These are phyloP conservation scores for Ceyx erithaca DNA, from an alignment of 2,797 vertebrate species.

Conservation along the genomic window DNA sequence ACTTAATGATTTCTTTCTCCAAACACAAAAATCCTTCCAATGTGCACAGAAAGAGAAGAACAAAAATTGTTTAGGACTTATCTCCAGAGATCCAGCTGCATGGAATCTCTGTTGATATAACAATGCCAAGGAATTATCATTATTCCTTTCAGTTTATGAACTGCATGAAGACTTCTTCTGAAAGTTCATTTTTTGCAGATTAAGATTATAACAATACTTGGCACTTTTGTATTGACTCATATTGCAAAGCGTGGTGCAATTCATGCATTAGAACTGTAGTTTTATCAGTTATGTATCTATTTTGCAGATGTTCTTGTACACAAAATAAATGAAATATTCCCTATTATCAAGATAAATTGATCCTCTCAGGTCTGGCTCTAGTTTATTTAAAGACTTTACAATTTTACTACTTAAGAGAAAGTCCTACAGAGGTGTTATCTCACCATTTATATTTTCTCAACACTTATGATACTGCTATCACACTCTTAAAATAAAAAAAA, in stretches of 20 bases:
- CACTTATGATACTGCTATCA: conserved; percentile 86
- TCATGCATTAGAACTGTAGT: not conserved
- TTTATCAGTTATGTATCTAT: not conserved
- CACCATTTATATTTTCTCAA: conserved; percentile 88
- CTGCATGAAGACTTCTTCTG: not conserved
- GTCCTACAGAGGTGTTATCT: conserved; percentile 86
- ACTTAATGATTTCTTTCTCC: not conserved
- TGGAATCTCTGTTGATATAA: not conserved
- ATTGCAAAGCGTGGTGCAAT: not conserved
- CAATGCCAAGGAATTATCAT: not conserved
- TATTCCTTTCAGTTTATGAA: not conserved
- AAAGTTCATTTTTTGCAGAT: conserved; percentile 33
- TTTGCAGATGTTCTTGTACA: conserved; percentile 60
- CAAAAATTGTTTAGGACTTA: not conserved
- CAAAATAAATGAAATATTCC: conserved; percentile 69
- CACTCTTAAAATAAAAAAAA: conserved; percentile 83
- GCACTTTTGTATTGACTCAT: not conserved
- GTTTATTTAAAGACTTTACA: conserved; percentile 82
- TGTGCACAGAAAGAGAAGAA: not conserved
- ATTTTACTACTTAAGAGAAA: conserved; percentile 84
- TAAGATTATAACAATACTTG: not conserved
- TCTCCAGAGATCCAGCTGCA: not conserved
- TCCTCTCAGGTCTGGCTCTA: conserved; percentile 68
- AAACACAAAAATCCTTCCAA: not conserved
- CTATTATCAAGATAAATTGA: conserved; percentile 74